Base-by-base conservation (phyloP, 2,888 invertebrate genomes). In the Caenorhabditis sp. region DNA sequence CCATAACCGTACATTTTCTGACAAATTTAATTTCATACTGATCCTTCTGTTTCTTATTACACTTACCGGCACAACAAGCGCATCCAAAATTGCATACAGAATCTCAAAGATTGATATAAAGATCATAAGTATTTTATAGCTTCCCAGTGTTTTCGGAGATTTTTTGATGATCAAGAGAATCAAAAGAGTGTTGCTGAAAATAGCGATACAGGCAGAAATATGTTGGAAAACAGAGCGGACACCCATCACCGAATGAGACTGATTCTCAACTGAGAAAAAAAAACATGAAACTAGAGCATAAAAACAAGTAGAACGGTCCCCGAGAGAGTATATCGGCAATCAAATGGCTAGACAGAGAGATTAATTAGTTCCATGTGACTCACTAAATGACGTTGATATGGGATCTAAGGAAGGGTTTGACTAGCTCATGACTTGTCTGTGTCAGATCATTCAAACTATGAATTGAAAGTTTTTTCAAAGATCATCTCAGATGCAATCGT, bases 91-190 rank as follows among this genome's bases (percentile, higher is more conserved):
- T 7, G 75, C 26, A 14, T 75, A 75, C 0, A 75, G 4, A 12
- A 75, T 58, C 22, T 75, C 75, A n/a, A 75, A 75, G 16, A 58
- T 24, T 12, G 75, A 47, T 16, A 75, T 75, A 31, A 66, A 75
- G 24, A 75, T 58, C 75, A 75, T 75, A 4, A 75, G 38, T 16
- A 35, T 56, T 47, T 75, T 75, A 49, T 75, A 75, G 24, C 51
- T 64, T 35, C 64, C 79, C 28, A 79, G 24, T 7, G 41, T 70
- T 26, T 47, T 66, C 7, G 70, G 72, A 5, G 79, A 79, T 35
- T 72, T 79, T n/a, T 16, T 19, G 1, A 64, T 6, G 10, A 79
- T 72, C 8, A 79, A 58, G n/a, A 63, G 16, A 2, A 79, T 49
- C 16, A 79, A 63, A 38, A 72, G 24, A n/a, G 24, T 19, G 31